Evolutionary conservation across 1,140 invertebrate genomes (phyloP).

Genomic region (Chrysopa pallens): DNA sequence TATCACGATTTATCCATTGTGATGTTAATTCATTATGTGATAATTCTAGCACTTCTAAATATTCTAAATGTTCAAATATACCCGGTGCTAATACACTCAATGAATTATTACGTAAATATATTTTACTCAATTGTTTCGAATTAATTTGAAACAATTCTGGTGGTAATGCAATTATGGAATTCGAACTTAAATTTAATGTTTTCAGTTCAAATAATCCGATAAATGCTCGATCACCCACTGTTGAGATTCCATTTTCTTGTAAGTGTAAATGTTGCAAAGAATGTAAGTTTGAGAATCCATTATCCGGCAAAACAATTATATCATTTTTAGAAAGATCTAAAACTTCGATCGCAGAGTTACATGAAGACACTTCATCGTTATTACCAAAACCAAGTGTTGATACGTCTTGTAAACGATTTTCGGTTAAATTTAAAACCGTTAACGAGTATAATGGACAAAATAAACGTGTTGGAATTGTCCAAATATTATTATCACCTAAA

Average conservation of each 20-base stretch:
- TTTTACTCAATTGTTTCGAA: slow-evolving; percentile 42
- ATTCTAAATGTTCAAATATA: slow-evolving; percentile 51
- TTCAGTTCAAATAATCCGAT: slow-evolving; percentile 42
- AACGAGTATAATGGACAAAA: slow-evolving; percentile 57
- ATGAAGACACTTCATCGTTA: slow-evolving; percentile 27
- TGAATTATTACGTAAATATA: slow-evolving; percentile 66
- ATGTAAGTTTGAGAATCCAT: slow-evolving; percentile 44
- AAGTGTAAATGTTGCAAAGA: slow-evolving; percentile 43
- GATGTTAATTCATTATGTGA: slow-evolving; percentile 59
- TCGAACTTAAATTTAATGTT: slow-evolving; percentile 58
- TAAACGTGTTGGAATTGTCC: slow-evolving; percentile 49
- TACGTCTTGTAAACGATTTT: slow-evolving; percentile 62
- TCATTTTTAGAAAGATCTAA: slow-evolving; percentile 61
- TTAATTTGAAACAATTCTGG: slow-evolving; percentile 48
- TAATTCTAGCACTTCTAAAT: slow-evolving; percentile 59
- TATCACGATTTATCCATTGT: slow-evolving; percentile 59
- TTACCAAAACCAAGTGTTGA: slow-evolving; percentile 46
- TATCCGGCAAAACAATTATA: slow-evolving; percentile 44
- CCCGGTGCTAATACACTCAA: slow-evolving; percentile 56
- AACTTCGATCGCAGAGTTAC: slow-evolving; percentile 42
- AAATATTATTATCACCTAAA: slow-evolving; percentile 63
- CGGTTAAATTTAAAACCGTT: slow-evolving; percentile 49
- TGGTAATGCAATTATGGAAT: slow-evolving; percentile 51
- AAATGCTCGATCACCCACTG: slow-evolving; percentile 51
- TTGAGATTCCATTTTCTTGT: slow-evolving; percentile 54